Conservation (phyloP, 2,113 vertebrate genomes). For the Elachura formosa region DNA sequence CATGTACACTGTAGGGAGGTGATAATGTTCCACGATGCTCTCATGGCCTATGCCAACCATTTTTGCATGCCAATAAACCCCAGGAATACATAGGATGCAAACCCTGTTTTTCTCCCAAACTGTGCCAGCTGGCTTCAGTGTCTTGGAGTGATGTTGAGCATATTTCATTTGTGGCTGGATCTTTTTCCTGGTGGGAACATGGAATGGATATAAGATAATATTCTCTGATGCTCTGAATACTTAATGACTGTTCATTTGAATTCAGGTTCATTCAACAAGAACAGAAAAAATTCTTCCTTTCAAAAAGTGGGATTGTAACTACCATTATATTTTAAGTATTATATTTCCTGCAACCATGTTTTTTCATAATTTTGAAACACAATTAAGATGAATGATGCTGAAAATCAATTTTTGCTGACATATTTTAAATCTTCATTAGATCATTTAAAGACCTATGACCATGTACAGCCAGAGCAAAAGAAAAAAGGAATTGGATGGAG, state of each 20-base stretch:
- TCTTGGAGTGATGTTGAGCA: neutral
- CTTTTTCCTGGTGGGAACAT: neutral
- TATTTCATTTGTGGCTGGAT: neutral
- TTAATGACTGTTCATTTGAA: neutral
- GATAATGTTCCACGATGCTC: neutral
- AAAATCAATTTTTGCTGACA: neutral
- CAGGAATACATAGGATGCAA: neutral
- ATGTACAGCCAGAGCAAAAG: neutral
- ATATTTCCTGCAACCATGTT: neutral
- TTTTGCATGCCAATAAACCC: neutral
- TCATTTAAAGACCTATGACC: neutral
- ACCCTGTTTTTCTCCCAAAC: accelerated
- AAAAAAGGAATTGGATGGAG: neutral
- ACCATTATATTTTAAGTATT: neutral
- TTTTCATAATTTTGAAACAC: neutral
- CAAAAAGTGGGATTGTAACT: neutral
- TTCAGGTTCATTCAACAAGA: neutral
- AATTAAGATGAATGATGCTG: neutral
- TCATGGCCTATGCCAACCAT: neutral
- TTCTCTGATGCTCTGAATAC: neutral
- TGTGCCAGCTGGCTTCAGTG: neutral
- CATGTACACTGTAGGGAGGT: neutral
- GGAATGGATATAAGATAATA: neutral
- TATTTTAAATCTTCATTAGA: neutral
- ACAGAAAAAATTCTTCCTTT: neutral